These are phyloP conservation scores for Noturus placidus DNA, from an alignment of 2,113 vertebrate genomes.

Conservation along the genomic window DNA sequence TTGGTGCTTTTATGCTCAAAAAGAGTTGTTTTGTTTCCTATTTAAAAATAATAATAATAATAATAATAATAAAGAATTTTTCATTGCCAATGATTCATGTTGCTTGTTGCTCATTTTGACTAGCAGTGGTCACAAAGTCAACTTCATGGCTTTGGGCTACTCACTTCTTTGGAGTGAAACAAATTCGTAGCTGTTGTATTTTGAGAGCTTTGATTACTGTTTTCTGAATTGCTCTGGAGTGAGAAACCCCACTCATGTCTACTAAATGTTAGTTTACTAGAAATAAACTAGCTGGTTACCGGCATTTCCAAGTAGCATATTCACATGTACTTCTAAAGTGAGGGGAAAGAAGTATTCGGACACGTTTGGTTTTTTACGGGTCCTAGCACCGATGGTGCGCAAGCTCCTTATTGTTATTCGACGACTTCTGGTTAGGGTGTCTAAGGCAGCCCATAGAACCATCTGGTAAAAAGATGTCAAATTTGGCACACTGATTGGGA, in stretches of 20 bases:
- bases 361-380: neutral
- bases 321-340: neutral
- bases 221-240: neutral
- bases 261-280: neutral
- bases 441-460: too few species aligned
- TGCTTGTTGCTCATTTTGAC: neutral
- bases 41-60: constrained; percentile 75
- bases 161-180: neutral
- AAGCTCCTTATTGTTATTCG: too few species aligned
- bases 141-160: neutral
- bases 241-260: neutral
- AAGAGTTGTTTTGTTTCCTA: constrained; percentile 79
- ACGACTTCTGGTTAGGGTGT: too few species aligned
- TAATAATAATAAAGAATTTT: constrained; percentile 68
- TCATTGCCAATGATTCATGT: constrained; percentile 36
- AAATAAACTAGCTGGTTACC: neutral
- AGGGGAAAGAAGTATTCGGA: neutral
- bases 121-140: neutral
- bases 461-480: too few species aligned
- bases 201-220: neutral
- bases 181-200: neutral
- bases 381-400: too few species aligned
- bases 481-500: too few species aligned
- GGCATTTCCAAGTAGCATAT: neutral
- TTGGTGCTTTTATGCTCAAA: constrained; percentile 74